Percentiles rank a stretch among this genome's conserved stretches.
Evolutionary conservation across 2,797 vertebrate genomes (phyloP).

Genomic region (Leuciscus waleckii): DNA sequence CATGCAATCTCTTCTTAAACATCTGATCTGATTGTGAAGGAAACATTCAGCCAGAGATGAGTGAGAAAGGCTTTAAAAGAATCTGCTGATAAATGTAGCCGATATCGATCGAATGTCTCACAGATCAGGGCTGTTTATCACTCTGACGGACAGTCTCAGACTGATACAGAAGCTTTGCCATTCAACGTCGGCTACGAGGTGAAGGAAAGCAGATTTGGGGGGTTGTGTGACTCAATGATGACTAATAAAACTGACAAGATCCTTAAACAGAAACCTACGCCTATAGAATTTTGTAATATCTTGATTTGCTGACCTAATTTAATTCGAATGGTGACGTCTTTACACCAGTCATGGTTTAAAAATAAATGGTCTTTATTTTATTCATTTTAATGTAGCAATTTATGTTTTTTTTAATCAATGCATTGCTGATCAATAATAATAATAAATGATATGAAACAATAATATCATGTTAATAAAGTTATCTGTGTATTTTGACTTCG

Average conservation of each 20-base stretch:
- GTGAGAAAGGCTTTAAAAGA: slow-evolving; percentile 64
- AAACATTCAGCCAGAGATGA: slow-evolving; percentile 38
- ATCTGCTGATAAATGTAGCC: slow-evolving; percentile 72
- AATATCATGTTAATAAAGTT: not conserved
- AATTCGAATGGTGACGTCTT: not conserved
- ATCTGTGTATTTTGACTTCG: not conserved
- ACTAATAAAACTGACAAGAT: slow-evolving; percentile 23
- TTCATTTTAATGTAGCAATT: not conserved
- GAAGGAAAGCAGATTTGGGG: slow-evolving; percentile 4
- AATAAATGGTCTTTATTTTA: not conserved
- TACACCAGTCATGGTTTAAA: no score
- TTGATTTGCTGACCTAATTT: not conserved
- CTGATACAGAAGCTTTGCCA: slow-evolving; percentile 46
- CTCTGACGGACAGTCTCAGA: slow-evolving; percentile 48
- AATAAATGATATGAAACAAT: not conserved
- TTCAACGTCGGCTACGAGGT: slow-evolving; percentile 27
- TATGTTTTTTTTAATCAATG: not conserved
- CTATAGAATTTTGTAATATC: not conserved
- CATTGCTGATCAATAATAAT: not conserved
- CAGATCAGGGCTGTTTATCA: slow-evolving; percentile 68
- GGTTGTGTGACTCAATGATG: slow-evolving; percentile 25
- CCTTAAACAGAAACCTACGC: not conserved
- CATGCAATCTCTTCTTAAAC: not conserved
- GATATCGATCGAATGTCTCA: slow-evolving; percentile 68
- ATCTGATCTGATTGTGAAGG: not conserved